phyloP scores from a whole-genome alignment of 2,797 vertebrate genomes.

The Channallabes apus region DNA sequence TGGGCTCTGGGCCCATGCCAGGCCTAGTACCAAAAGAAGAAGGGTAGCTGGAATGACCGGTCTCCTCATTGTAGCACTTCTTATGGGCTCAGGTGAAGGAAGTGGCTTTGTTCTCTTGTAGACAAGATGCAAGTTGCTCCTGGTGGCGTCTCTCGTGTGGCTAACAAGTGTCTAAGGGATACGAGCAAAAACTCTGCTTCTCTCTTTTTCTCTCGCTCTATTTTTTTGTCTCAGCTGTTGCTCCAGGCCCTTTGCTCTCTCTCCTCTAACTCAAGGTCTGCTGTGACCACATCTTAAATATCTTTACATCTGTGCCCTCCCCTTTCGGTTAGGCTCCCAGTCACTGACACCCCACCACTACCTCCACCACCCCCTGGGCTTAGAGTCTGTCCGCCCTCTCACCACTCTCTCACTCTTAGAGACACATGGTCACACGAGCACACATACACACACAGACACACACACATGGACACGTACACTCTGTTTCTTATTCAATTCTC shows the following conservation, averaged over 20 bases:
- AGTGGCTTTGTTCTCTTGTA: neutral
- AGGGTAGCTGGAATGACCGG: constrained; percentile 61
- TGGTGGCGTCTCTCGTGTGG: constrained; percentile 4
- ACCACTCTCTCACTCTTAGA: constrained; percentile 60
- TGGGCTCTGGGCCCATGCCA: constrained; percentile 66
- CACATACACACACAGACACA: neutral
- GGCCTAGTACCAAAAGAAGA: constrained; percentile 61
- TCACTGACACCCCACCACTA: constrained; percentile 52
- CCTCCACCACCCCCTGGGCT: constrained; percentile 49
- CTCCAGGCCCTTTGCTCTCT: constrained; percentile 56
- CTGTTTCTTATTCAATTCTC: constrained; percentile 31
- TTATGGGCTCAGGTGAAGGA: constrained; percentile 51
- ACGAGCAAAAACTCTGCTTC: neutral
- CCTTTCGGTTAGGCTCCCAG: constrained; percentile 65
- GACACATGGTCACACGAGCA: constrained; percentile 19
- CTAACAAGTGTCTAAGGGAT: neutral
- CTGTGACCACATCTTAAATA: constrained; percentile 90
- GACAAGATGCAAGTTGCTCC: neutral
- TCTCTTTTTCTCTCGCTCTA: neutral
- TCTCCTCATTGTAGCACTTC: constrained; percentile 53
- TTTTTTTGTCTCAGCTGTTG: constrained; percentile 46
- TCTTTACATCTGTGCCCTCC: constrained; percentile 79
- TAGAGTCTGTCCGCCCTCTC: constrained; percentile 65
- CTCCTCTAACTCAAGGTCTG: constrained; percentile 66
- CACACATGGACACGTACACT: neutral